Conservation (phyloP, 2,797 vertebrate species). For the Malurus splendens region DNA sequence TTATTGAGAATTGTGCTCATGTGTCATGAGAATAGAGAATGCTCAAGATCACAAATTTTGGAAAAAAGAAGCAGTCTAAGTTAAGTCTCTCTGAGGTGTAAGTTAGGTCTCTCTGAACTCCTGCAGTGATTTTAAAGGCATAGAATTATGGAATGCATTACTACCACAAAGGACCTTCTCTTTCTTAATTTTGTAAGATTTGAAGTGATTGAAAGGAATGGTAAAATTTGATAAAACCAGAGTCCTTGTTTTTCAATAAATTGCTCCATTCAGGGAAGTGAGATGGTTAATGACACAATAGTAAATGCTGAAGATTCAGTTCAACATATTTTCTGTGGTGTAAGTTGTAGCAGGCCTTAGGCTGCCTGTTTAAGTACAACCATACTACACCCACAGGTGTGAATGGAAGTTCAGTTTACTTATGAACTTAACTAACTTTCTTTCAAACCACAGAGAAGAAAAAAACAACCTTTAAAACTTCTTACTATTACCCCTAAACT, state of each 20-base stretch:
- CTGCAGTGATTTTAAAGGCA: not conserved
- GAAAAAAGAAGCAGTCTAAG: fast-evolving
- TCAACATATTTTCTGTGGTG: not conserved
- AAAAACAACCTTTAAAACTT: not conserved
- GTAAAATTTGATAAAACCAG: not conserved
- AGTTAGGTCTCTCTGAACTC: not conserved
- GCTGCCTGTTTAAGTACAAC: not conserved
- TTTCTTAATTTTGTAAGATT: not conserved
- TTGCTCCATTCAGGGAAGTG: not conserved
- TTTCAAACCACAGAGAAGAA: not conserved
- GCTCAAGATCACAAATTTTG: not conserved
- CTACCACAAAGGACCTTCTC: not conserved
- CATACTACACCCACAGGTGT: not conserved
- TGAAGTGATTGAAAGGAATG: not conserved
- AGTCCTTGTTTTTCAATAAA: not conserved
- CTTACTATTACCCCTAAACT: not conserved
- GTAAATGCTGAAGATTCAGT: not conserved
- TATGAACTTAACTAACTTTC: not conserved
- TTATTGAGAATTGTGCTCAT: not conserved
- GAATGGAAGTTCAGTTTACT: not conserved
- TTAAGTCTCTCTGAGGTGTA: not conserved
- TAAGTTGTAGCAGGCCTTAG: not conserved
- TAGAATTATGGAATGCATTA: not conserved
- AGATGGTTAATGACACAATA: not conserved
- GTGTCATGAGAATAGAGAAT: not conserved